Evolutionary conservation across 2,797 vertebrate genomes (phyloP).

Genomic region (Trichosurus vulpecula): DNA sequence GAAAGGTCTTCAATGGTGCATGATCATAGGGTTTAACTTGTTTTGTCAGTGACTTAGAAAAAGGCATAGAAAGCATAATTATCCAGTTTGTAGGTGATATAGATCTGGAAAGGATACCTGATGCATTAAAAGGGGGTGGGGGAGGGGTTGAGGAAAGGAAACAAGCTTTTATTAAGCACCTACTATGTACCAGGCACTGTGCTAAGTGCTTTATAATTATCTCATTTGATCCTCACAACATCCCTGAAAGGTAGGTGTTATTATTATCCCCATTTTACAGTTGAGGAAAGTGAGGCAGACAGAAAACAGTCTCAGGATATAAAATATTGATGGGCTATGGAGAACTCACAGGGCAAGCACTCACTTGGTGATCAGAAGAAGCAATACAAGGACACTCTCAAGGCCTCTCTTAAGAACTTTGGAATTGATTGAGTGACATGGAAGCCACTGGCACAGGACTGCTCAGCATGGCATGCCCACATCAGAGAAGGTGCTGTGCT

Average conservation of each 20-base stretch:
- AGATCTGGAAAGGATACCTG: background rate
- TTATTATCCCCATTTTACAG: background rate
- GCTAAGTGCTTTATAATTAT: background rate
- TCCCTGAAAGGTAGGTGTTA: background rate
- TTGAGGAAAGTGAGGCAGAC: background rate
- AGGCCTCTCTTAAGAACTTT: too few species aligned
- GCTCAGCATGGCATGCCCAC: too few species aligned
- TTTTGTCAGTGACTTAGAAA: background rate
- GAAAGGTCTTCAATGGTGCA: background rate
- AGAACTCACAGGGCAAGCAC: too few species aligned
- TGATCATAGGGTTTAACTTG: background rate
- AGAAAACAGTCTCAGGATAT: background rate
- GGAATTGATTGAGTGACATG: too few species aligned
- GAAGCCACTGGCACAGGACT: too few species aligned
- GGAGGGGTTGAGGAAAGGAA: background rate
- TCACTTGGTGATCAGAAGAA: too few species aligned
- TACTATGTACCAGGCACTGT: background rate
- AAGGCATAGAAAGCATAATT: background rate
- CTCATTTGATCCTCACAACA: too few species aligned
- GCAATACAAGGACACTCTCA: too few species aligned
- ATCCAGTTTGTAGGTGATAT: background rate
- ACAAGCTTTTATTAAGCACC: background rate
- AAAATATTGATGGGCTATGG: background rate
- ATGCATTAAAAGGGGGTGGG: background rate
- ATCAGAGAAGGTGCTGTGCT: too few species aligned